A percentile compares a stretch with the other conserved stretches of the same genome.
These are phyloP conservation scores for Poecilobothrus nobilitatus DNA, from an alignment of 2,888 invertebrate species.

Conservation along the genomic window DNA sequence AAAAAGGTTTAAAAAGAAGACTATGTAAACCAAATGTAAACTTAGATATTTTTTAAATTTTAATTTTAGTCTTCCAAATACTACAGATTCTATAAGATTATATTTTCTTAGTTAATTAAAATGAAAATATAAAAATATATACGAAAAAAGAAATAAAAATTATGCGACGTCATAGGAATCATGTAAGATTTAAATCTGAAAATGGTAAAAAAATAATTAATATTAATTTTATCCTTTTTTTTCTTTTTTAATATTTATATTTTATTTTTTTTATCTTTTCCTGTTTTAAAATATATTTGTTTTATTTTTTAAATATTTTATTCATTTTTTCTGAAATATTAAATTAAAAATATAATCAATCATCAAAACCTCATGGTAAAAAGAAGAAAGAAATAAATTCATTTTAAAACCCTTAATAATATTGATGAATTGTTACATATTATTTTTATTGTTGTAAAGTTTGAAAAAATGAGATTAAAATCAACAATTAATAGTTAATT, in stretches of 20 bases:
- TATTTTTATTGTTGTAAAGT: too few species aligned
- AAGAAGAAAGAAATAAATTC: background rate
- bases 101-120: background rate
- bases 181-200: conserved; percentile 2
- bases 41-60: background rate
- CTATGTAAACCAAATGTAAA: too few species aligned
- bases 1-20: too few species aligned
- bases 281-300: background rate
- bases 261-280: background rate
- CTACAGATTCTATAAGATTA: background rate
- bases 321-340: background rate
- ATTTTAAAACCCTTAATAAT: background rate
- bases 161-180: background rate
- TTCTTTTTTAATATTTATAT: background rate
- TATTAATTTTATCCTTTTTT: background rate
- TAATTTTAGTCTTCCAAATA: background rate
- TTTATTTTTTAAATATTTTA: background rate
- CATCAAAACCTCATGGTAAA: background rate
- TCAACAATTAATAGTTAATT: too few species aligned
- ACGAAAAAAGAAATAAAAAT: background rate
- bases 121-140: too few species aligned
- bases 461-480: too few species aligned
- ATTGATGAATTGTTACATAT: too few species aligned
- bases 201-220: background rate
- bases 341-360: background rate